These are phyloP conservation scores for Sphecodes monilicornis DNA, from an alignment of 2,888 invertebrate species.

Conservation along the genomic window DNA sequence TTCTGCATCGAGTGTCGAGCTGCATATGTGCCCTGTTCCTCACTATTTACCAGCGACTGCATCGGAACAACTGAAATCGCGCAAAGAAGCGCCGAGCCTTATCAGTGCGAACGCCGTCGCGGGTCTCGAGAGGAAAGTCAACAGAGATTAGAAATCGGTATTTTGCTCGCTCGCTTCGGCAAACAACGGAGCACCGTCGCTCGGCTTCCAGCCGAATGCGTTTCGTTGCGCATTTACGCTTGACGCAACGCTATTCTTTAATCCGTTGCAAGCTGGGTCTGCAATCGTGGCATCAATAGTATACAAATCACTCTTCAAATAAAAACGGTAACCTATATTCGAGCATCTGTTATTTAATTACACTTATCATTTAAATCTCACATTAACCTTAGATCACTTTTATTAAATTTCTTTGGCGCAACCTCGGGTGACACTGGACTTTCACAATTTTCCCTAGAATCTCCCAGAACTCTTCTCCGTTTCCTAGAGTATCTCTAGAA, in stretches of 20 bases:
- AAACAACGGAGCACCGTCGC: conserved; percentile 18
- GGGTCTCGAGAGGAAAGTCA: conserved; percentile 56
- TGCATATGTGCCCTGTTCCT: neutral
- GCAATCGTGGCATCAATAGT: neutral
- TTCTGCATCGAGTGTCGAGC: neutral
- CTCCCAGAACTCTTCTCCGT: too few relatives aligned
- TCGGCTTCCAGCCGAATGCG: neutral
- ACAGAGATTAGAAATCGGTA: conserved; percentile 68
- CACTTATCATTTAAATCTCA: too few relatives aligned
- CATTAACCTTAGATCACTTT: too few relatives aligned
- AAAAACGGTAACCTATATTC: too few relatives aligned
- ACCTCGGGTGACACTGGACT: too few relatives aligned
- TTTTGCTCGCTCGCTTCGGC: conserved; percentile 42
- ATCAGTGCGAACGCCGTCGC: conserved; percentile 36
- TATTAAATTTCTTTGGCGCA: too few relatives aligned
- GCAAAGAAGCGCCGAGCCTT: conserved; percentile 25
- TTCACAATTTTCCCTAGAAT: too few relatives aligned
- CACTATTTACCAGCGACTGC: neutral
- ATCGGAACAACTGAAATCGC: conserved; percentile 31
- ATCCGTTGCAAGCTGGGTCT: neutral
- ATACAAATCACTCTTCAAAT: neutral
- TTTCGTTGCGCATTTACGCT: neutral
- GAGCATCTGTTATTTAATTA: too few relatives aligned
- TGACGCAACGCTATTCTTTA: neutral
- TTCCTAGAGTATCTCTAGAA: too few relatives aligned